A percentile compares a stretch with the other conserved stretches of the same genome.
phyloP scores from a whole-genome alignment of 2,113 vertebrate species.

The Emydura subglobosa region DNA sequence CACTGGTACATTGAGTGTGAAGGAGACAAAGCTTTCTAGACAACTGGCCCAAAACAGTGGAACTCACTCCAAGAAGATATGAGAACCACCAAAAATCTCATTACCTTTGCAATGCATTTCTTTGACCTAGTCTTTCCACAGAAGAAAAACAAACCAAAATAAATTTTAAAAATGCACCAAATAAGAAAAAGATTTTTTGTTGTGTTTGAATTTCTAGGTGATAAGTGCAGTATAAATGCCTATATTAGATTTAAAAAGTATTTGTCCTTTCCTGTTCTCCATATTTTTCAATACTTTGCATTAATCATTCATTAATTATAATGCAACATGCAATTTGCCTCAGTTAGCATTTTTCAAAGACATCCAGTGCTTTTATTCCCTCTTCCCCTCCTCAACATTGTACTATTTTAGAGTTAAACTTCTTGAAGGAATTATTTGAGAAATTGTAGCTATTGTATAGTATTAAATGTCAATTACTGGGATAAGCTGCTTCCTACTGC shows the following conservation, averaged over 20 bases:
- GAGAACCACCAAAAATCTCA: neutral
- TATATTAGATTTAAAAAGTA: conserved; percentile 3
- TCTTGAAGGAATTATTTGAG: conserved; percentile 1
- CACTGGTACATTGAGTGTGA: neutral
- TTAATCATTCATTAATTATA: conserved; percentile 6
- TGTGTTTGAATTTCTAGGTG: neutral
- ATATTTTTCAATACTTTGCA: neutral
- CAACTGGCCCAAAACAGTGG: neutral
- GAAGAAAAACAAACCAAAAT: conserved; percentile 29
- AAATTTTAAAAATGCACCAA: conserved; percentile 26
- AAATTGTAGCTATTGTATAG: conserved; percentile 15
- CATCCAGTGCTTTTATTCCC: neutral
- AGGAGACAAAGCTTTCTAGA: neutral
- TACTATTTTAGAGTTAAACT: conserved; percentile 55
- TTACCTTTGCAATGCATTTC: conserved; percentile 1
- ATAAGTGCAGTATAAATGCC: neutral
- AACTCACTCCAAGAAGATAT: neutral
- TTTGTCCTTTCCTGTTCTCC: conserved; percentile 2
- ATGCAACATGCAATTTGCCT: neutral
- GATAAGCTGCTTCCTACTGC: conserved; percentile 52
- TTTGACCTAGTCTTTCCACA: conserved; percentile 7
- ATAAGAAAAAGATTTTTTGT: neutral
- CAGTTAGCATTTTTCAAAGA: neutral
- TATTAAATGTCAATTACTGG: conserved; percentile 27
- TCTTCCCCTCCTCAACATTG: neutral